Evolutionary conservation across 2,888 invertebrate genomes (phyloP).

Genomic region (Coremacera marginata): DNA sequence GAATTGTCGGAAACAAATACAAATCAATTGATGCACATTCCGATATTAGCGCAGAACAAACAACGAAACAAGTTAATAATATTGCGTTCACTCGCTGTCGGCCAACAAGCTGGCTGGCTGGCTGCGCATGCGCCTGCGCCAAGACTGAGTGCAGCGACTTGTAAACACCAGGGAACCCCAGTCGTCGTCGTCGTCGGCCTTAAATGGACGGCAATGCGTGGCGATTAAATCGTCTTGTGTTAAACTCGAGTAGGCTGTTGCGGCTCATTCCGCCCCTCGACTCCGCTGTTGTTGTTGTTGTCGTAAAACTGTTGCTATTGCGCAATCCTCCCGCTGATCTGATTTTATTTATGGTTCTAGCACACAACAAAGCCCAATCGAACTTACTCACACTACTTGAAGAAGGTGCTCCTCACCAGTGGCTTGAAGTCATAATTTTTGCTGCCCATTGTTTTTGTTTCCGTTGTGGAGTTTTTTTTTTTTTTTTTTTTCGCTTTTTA

Average conservation of each 20-base stretch:
- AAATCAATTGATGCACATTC: constrained; percentile 39
- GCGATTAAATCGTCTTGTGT: constrained; percentile 35
- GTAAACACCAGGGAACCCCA: constrained; percentile 30
- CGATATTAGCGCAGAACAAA: constrained; percentile 29
- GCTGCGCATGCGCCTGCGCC: not conserved
- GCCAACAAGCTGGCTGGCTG: constrained; percentile 6
- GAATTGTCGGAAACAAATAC: constrained; percentile 14
- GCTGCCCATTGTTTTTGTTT: constrained; percentile 37
- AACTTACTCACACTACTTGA: not conserved
- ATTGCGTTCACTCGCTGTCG: constrained; percentile 28
- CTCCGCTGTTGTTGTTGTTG: not conserved
- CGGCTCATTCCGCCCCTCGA: constrained; percentile 13
- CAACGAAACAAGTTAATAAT: constrained; percentile 41
- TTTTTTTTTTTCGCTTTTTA: constrained; percentile 31
- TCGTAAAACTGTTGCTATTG: constrained; percentile 54
- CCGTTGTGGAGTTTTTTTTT: constrained; percentile 13
- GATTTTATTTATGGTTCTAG: constrained; percentile 62
- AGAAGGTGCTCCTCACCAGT: not conserved
- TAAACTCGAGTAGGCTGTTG: constrained; percentile 29
- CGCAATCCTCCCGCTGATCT: constrained; percentile 66
- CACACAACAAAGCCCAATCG: not conserved
- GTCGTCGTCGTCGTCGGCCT: not conserved
- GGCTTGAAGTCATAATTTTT: constrained; percentile 38
- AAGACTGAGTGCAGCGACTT: not conserved
- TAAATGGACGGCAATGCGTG: not conserved